These are phyloP conservation scores for Heteronetta atricapilla DNA, from an alignment of 2,113 vertebrate species.

Conservation along the genomic window DNA sequence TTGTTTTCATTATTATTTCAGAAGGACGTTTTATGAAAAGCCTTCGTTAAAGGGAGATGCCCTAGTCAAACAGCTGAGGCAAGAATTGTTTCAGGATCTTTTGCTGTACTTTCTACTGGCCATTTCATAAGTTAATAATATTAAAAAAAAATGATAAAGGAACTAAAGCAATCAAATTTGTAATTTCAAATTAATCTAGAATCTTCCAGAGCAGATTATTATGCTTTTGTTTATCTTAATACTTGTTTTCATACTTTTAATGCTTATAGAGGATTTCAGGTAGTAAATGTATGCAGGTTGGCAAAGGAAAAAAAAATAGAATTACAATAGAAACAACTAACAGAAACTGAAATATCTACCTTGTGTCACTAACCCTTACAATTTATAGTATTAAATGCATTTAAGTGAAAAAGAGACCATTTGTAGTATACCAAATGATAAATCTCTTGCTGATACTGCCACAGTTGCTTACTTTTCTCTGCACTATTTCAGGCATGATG, in stretches of 20 bases:
- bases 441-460: background rate
- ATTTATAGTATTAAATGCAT: background rate
- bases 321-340: background rate
- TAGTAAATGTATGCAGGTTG: background rate
- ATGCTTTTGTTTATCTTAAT: conserved; percentile 63
- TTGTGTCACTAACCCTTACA: background rate
- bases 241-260: conserved; percentile 59
- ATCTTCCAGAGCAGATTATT: conserved; percentile 59
- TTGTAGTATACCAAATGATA: background rate
- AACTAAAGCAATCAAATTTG: conserved; percentile 67
- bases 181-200: conserved; percentile 60
- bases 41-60: conserved; percentile 37
- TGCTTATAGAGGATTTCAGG: background rate
- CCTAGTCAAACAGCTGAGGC: conserved; percentile 25
- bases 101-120: conserved; percentile 5
- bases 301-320: background rate
- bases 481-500: background rate
- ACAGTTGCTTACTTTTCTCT: background rate
- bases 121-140: conserved; percentile 51
- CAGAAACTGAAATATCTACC: background rate
- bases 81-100: conserved; percentile 4
- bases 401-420: background rate
- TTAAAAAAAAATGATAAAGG: conserved; percentile 57
- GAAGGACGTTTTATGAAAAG: conserved; percentile 26
- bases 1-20: conserved; percentile 16